These are phyloP conservation scores for Anableps anableps DNA, from an alignment of 2,797 vertebrate species.

Conservation along the genomic window DNA sequence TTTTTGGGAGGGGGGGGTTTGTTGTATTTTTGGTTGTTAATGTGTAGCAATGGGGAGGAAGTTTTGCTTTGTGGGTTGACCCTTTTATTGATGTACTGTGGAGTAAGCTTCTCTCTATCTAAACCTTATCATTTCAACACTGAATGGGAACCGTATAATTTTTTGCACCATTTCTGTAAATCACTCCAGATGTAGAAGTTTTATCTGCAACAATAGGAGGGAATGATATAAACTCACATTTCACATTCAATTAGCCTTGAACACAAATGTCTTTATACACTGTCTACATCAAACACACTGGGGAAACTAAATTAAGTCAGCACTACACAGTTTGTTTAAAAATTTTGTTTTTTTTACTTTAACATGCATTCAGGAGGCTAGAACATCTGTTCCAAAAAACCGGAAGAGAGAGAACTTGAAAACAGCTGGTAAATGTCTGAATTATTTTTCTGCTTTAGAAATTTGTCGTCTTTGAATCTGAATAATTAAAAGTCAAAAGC, in stretches of 20 bases:
- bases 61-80: background rate
- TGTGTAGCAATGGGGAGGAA: background rate
- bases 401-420: background rate
- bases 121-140: background rate
- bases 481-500: background rate
- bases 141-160: background rate
- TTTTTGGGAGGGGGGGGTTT: background rate
- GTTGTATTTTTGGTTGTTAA: background rate
- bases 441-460: background rate
- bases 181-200: conserved; percentile 1
- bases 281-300: background rate
- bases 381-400: background rate
- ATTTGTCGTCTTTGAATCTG: background rate
- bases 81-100: background rate
- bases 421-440: background rate
- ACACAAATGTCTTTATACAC: background rate
- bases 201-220: background rate
- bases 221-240: background rate
- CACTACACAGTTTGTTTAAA: background rate
- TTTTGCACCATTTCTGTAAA: background rate
- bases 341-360: background rate
- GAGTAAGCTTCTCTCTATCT: background rate
- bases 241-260: background rate
- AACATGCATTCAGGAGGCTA: background rate
- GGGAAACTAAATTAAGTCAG: background rate